Evolutionary conservation across 2,797 vertebrate genomes (phyloP).

Genomic region (Dallia pectoralis): DNA sequence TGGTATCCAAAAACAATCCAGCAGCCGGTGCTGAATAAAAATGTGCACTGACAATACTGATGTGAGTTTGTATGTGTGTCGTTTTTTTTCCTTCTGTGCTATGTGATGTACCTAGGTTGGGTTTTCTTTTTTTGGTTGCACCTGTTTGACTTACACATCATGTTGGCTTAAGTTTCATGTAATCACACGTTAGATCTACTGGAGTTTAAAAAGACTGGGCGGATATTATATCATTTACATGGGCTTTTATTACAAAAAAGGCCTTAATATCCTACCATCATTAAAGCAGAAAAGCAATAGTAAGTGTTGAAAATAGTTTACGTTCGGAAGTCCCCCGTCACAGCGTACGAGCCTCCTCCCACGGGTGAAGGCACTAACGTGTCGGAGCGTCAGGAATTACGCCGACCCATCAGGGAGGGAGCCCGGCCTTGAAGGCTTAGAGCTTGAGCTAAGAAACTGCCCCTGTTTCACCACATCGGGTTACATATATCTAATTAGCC

Average conservation of each 20-base stretch:
- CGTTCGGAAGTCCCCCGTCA: not conserved
- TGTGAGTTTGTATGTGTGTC: too few species aligned
- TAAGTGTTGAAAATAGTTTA: not conserved
- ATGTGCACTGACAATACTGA: not conserved
- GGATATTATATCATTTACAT: too few species aligned
- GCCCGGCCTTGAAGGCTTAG: constrained; percentile 40
- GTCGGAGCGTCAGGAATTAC: constrained; percentile 11
- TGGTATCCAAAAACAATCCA: not conserved
- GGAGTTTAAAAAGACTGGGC: too few species aligned
- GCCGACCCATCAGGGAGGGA: constrained; percentile 21
- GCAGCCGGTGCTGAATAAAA: not conserved
- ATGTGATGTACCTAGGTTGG: too few species aligned
- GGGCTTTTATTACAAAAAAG: too few species aligned
- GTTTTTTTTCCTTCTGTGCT: too few species aligned
- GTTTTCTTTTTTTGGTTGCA: too few species aligned
- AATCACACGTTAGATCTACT: too few species aligned
- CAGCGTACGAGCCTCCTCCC: constrained; percentile 22
- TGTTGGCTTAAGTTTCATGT: too few species aligned
- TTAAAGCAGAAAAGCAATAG: not conserved
- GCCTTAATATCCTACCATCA: too few species aligned
- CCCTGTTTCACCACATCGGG: constrained; percentile 53
- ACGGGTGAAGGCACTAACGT: constrained; percentile 28
- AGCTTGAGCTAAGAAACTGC: constrained; percentile 43
- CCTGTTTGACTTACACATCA: too few species aligned
- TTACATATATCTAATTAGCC: constrained; percentile 66